Evolutionary conservation across 1,140 invertebrate genomes (phyloP).

Genomic region (Tetragonula clypearis): DNA sequence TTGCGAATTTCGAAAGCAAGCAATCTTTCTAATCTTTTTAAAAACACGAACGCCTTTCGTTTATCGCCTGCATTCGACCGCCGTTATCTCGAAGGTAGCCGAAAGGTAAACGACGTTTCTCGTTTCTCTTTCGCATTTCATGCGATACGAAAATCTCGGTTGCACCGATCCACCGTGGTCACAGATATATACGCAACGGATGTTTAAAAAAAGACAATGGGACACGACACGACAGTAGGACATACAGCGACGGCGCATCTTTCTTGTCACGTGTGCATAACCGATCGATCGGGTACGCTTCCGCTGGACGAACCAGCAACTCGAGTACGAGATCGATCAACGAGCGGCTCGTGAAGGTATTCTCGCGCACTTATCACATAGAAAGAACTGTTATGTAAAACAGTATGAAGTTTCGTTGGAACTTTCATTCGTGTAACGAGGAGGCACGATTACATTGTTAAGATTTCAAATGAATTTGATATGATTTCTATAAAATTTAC

Average conservation of each 20-base stretch:
- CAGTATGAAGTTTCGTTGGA: too few species aligned
- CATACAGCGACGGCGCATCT: neutral
- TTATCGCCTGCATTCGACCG: constrained; percentile 13
- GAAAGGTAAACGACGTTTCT: neutral
- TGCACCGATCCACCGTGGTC: neutral
- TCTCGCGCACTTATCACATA: too few species aligned
- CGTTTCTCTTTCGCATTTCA: neutral
- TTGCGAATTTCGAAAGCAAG: neutral
- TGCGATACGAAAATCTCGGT: constrained; percentile 8
- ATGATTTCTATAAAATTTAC: too few species aligned
- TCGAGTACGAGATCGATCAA: neutral
- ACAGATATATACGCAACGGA: neutral
- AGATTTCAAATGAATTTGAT: too few species aligned
- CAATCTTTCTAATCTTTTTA: constrained; percentile 5
- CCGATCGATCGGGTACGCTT: neutral
- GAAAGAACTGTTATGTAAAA: too few species aligned
- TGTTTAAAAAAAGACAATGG: neutral
- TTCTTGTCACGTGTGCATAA: neutral
- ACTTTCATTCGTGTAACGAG: neutral
- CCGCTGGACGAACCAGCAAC: neutral
- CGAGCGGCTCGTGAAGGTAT: neutral
- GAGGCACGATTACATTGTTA: too few species aligned
- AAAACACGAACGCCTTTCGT: neutral
- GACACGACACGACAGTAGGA: neutral
- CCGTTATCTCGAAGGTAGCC: constrained; percentile 34